Evolutionary conservation across 2,113 vertebrate genomes (phyloP).

Genomic region (Nettapus auritus): DNA sequence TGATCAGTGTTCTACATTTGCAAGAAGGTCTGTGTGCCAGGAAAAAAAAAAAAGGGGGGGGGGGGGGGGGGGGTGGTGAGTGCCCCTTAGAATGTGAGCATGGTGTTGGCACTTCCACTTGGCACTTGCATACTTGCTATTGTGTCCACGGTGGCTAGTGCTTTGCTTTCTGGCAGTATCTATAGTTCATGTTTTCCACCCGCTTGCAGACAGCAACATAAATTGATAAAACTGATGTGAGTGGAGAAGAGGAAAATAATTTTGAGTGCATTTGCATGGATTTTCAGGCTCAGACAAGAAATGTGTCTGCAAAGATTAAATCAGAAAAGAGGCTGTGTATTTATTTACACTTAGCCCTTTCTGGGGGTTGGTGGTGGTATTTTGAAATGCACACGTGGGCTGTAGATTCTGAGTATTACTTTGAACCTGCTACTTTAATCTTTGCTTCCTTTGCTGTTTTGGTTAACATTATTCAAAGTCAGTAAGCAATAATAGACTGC

Average conservation of each 20-base stretch:
- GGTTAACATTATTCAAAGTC: not conserved
- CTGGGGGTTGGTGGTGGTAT: not conserved
- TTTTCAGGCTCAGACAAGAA: not conserved
- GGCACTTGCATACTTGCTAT: not conserved
- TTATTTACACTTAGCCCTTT: not conserved
- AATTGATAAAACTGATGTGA: not conserved
- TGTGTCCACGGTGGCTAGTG: not conserved
- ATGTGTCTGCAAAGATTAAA: not conserved
- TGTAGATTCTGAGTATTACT: not conserved
- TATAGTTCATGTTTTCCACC: rapidly evolving
- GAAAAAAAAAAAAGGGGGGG: not conserved
- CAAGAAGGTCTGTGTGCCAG: not conserved
- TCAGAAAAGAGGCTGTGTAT: not conserved
- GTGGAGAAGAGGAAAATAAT: not conserved
- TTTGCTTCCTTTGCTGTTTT: not conserved
- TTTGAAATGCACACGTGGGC: not conserved
- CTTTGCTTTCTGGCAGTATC: not conserved
- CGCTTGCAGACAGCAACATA: not conserved
- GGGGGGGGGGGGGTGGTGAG: not conserved
- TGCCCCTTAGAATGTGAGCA: not conserved
- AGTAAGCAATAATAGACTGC: not conserved
- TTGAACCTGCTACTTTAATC: not conserved
- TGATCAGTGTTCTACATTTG: not conserved
- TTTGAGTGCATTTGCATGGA: rapidly evolving
- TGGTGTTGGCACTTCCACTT: not conserved